Conservation (phyloP, 2,113 vertebrate species). For the Tursiops truncatus region DNA sequence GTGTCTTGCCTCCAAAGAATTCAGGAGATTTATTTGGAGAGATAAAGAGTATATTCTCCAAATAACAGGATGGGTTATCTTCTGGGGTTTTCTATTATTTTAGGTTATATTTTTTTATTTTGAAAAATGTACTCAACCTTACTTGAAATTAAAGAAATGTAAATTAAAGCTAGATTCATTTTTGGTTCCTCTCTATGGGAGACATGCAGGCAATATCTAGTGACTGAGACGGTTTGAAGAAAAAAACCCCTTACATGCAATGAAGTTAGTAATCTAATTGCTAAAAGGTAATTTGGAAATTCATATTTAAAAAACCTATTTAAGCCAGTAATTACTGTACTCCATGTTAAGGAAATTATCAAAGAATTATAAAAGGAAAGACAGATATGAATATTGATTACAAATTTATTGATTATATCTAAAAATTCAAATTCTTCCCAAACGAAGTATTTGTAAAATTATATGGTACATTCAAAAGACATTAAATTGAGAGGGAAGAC, state of each 20-base stretch:
- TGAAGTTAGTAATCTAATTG: neutral
- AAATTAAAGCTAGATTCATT: slow-evolving; percentile 26
- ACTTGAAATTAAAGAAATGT: slow-evolving; percentile 5
- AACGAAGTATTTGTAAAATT: neutral
- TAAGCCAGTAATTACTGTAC: neutral
- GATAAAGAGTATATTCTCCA: neutral
- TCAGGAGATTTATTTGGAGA: neutral
- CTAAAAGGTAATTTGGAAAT: slow-evolving; percentile 3
- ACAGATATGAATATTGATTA: neutral
- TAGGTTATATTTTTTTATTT: neutral
- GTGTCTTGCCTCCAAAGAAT: neutral
- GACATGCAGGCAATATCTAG: neutral
- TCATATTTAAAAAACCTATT: neutral
- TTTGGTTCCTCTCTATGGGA: neutral
- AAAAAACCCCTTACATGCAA: neutral
- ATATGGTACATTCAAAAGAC: neutral
- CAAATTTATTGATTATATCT: neutral
- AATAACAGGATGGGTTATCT: neutral
- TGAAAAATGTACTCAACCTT: neutral
- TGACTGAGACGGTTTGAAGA: neutral
- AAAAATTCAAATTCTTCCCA: neutral
- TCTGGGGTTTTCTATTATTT: neutral
- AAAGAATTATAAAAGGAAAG: neutral
- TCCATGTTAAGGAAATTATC: neutral
- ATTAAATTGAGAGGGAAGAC: neutral